These are phyloP conservation scores for Linnaemya vulpina DNA, from an alignment of 2,888 invertebrate species.

Conservation along the genomic window DNA sequence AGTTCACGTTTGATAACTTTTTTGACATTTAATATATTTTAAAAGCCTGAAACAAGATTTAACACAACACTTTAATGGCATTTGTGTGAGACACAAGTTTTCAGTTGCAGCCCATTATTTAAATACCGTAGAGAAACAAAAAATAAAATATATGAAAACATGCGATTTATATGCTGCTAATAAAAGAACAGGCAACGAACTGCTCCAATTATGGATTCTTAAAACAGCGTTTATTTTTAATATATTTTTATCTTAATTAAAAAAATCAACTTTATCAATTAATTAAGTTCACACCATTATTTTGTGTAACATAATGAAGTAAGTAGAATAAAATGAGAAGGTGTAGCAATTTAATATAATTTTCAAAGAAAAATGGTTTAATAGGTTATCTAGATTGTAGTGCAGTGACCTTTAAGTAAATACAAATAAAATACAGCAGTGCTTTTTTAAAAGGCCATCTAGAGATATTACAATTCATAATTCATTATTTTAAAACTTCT, in stretches of 20 bases:
- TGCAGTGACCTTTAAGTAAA: no score
- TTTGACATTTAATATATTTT: constrained; percentile 53
- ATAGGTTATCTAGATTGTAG: no score
- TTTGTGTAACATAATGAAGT: background rate
- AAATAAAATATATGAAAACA: background rate
- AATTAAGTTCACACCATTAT: constrained; percentile 66
- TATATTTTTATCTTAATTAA: constrained; percentile 53
- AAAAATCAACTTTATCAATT: constrained; percentile 60
- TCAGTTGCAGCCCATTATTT: constrained; percentile 33
- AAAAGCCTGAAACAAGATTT: constrained; percentile 7
- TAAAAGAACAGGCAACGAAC: background rate
- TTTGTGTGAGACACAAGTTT: constrained; percentile 31
- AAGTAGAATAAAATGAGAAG: background rate
- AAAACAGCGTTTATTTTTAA: constrained; percentile 20
- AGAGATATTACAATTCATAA: no score
- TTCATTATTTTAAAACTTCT: no score
- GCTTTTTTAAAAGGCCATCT: no score
- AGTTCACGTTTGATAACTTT: constrained; percentile 53
- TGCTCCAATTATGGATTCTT: background rate
- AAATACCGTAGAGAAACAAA: background rate
- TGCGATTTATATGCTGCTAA: constrained; percentile 13
- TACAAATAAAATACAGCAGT: no score
- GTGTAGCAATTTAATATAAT: background rate
- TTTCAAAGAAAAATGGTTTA: background rate
- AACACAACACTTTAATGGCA: constrained; percentile 1